Percentiles rank a stretch among this genome's conserved stretches.
phyloP scores from a whole-genome alignment of 2,797 vertebrate species.

The Xenops minutus region DNA sequence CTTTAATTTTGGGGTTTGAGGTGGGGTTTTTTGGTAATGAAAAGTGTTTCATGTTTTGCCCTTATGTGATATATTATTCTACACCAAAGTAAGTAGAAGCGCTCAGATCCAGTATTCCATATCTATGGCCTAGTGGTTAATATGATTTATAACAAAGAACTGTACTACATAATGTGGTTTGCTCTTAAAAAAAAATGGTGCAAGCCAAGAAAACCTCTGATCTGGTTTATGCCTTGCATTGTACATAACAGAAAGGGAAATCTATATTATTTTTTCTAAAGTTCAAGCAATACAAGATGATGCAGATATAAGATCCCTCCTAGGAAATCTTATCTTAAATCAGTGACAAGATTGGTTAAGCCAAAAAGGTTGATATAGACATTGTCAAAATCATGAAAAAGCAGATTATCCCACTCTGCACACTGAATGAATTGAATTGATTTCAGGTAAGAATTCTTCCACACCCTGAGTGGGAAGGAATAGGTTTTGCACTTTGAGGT shows the following conservation, averaged over 20 bases:
- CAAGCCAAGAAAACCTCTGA: background rate
- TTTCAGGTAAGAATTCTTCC: background rate
- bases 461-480: background rate
- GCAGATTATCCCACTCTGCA: background rate
- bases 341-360: background rate
- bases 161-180: accelerated
- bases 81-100: background rate
- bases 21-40: background rate
- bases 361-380: background rate
- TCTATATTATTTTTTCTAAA: background rate
- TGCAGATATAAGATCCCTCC: background rate
- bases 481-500: background rate
- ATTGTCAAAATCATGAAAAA: background rate
- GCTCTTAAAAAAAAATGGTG: background rate
- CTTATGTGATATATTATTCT: background rate
- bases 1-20: background rate
- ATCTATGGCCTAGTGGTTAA: background rate
- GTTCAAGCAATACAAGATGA: background rate
- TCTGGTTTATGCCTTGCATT: background rate
- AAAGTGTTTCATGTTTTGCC: background rate
- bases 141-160: background rate
- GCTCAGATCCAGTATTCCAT: background rate
- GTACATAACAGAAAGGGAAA: background rate
- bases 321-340: background rate
- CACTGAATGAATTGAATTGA: background rate